Evolutionary conservation across 2,113 vertebrate species (phyloP).

Genomic region (Ia io): DNA sequence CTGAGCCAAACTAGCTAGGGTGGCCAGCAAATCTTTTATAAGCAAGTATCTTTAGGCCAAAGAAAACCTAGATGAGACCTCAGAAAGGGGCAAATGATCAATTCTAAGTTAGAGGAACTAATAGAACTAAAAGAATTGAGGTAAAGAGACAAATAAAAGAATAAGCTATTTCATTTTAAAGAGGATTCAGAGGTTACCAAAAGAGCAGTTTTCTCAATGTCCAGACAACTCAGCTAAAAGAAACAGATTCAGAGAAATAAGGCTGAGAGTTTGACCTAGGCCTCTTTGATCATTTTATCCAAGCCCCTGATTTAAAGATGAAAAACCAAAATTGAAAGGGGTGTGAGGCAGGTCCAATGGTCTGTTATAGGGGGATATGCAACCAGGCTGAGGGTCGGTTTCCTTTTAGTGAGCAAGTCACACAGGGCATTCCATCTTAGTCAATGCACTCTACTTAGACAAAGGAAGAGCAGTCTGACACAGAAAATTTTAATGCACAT

Average conservation of each 20-base stretch:
- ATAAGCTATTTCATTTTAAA: slow-evolving; percentile 11
- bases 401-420: neutral
- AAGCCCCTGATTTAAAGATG: neutral
- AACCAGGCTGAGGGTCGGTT: neutral
- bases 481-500: neutral
- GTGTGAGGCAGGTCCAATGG: neutral
- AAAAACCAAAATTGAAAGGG: neutral
- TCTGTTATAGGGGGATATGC: neutral
- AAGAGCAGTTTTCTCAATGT: neutral
- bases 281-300: neutral
- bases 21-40: neutral
- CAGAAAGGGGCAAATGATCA: neutral
- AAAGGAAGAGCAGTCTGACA: neutral
- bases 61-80: neutral
- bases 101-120: neutral
- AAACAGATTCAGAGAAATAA: slow-evolving; percentile 1
- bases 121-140: neutral
- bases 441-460: neutral
- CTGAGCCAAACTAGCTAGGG: too few relatives aligned
- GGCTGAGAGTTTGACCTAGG: neutral
- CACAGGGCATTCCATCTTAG: neutral
- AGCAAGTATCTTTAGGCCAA: neutral
- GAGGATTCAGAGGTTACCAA: neutral
- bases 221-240: neutral
- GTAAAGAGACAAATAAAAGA: neutral